A percentile compares a stretch with the other conserved stretches of the same genome.
These are phyloP conservation scores for Astreopora myriophthalma DNA, from an alignment of 64 coral and sea anemone genomes.

Conservation along the genomic window DNA sequence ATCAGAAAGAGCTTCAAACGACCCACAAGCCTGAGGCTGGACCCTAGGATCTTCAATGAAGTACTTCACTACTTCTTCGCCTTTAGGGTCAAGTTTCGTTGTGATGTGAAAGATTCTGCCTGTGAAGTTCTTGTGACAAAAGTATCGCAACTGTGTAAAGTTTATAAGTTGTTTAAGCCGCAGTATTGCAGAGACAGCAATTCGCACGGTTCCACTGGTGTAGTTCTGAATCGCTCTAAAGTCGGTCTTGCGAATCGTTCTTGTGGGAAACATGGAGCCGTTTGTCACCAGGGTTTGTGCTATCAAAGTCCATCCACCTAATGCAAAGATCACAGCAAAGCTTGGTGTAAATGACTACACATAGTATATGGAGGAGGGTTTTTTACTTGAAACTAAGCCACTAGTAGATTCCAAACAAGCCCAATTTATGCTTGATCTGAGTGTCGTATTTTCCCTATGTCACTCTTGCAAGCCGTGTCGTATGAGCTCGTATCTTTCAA, in stretches of 20 bases:
- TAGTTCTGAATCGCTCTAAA: slow-evolving; percentile 59
- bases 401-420: too few relatives aligned
- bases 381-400: too few relatives aligned
- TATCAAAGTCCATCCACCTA: slow-evolving; percentile 81
- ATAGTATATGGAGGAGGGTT: too few relatives aligned
- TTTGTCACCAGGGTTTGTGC: slow-evolving; percentile 45
- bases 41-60: neutral
- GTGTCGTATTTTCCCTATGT: too few relatives aligned
- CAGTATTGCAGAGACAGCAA: slow-evolving; percentile 15
- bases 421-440: too few relatives aligned
- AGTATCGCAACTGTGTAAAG: slow-evolving; percentile 60
- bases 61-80: slow-evolving; percentile 29
- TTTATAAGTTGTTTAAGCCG: slow-evolving; percentile 42
- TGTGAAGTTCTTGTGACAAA: slow-evolving; percentile 58
- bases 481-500: too few relatives aligned
- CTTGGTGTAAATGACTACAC: neutral
- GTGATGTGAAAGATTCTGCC: slow-evolving; percentile 80
- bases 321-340: neutral
- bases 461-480: too few relatives aligned
- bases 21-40: slow-evolving; percentile 55
- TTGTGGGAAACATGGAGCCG: neutral
- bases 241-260: slow-evolving; percentile 5
- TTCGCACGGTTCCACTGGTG: slow-evolving; percentile 30
- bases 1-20: slow-evolving; percentile 40
- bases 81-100: slow-evolving; percentile 39